phyloP scores from a whole-genome alignment of 2,888 invertebrate species.

The Xanthorhoe spadicearia region DNA sequence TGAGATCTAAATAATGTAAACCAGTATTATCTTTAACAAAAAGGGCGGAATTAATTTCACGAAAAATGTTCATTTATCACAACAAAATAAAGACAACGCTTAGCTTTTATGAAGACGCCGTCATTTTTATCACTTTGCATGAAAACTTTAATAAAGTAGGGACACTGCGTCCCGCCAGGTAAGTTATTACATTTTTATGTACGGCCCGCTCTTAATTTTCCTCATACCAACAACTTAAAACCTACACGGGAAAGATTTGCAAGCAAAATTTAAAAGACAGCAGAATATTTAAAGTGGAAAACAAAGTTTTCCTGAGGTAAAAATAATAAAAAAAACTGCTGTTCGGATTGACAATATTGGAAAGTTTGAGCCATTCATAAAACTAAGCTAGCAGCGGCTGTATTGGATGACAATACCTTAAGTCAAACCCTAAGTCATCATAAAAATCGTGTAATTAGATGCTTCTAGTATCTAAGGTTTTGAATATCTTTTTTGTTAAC shows the following conservation, averaged over 20 bases:
- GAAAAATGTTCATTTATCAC: constrained; percentile 54
- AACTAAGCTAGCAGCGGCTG: constrained; percentile 70
- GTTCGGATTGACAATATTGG: no score
- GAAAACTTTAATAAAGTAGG: constrained; percentile 77
- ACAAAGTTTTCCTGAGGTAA: background rate
- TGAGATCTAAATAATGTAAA: background rate
- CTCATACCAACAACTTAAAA: constrained; percentile 40
- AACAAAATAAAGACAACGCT: constrained; percentile 70
- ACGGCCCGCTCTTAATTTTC: constrained; percentile 68
- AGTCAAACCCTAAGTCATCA: no score
- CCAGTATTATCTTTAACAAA: constrained; percentile 7
- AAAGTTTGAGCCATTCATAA: constrained; percentile 51
- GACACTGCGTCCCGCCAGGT: constrained; percentile 60
- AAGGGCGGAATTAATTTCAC: constrained; percentile 23
- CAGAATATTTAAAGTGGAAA: constrained; percentile 18
- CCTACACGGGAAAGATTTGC: constrained; percentile 24
- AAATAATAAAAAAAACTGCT: no score
- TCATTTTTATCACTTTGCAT: constrained; percentile 79
- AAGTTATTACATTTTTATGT: constrained; percentile 75
- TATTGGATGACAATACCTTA: constrained; percentile 65
- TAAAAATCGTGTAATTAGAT: no score
- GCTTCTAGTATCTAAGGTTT: no score
- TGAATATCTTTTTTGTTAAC: no score
- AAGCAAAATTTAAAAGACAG: constrained; percentile 20
- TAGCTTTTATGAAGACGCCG: constrained; percentile 60